These are phyloP conservation scores for Trichoplusia ni DNA, from an alignment of 1,140 invertebrate genomes.

Conservation along the genomic window DNA sequence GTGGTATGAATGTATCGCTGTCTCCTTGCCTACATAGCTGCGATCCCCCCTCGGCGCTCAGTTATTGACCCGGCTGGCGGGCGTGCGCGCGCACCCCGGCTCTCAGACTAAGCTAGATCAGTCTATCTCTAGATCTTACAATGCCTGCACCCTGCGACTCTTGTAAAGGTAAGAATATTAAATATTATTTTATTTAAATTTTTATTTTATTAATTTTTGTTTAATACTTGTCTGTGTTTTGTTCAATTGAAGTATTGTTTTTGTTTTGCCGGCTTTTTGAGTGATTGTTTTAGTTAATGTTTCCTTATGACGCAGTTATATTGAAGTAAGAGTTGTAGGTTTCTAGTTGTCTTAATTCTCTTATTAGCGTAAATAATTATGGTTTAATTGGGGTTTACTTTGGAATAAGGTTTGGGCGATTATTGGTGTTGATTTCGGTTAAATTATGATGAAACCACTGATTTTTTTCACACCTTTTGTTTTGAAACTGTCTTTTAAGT, in stretches of 20 bases:
- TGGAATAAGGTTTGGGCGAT: too few species aligned
- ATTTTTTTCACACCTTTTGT: too few species aligned
- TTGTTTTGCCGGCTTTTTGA: too few species aligned
- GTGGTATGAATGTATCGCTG: too few species aligned
- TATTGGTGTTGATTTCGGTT: too few species aligned
- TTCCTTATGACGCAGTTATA: slow-evolving; percentile 5
- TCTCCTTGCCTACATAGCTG: slow-evolving; percentile 34
- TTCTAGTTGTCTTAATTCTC: too few species aligned
- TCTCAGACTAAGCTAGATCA: slow-evolving; percentile 49
- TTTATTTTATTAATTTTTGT: not conserved
- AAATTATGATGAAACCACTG: too few species aligned
- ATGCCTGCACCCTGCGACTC: slow-evolving; percentile 75
- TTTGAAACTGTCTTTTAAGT: too few species aligned
- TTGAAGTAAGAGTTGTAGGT: not conserved
- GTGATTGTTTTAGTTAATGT: too few species aligned
- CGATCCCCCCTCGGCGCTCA: slow-evolving; percentile 62
- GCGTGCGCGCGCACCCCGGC: slow-evolving; percentile 44
- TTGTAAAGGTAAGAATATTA: slow-evolving; percentile 62
- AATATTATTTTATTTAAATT: slow-evolving; percentile 21
- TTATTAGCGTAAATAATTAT: too few species aligned
- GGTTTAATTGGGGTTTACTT: too few species aligned
- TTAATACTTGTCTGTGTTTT: not conserved
- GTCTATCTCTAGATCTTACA: slow-evolving; percentile 33
- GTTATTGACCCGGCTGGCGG: slow-evolving; percentile 69
- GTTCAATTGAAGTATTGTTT: not conserved